These are phyloP conservation scores for Vespertilio murinus DNA, from an alignment of 2,797 vertebrate species.

Conservation along the genomic window DNA sequence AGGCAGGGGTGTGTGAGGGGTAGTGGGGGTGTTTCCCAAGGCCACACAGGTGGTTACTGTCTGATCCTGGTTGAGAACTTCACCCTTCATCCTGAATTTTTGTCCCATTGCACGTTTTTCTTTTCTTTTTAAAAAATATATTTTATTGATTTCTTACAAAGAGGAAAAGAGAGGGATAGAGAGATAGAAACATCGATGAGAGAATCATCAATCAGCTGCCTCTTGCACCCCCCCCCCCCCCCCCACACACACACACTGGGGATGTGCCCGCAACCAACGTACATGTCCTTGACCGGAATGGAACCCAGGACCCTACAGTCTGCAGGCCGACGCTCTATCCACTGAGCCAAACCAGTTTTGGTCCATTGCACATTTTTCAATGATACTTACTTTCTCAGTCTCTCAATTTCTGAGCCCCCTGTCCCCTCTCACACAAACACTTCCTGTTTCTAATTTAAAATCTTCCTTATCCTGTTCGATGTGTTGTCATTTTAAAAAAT, in stretches of 20 bases:
- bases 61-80: neutral
- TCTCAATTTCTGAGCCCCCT: neutral
- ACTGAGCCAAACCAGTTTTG: neutral
- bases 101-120: neutral
- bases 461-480: neutral
- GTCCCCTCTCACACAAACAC: accelerated
- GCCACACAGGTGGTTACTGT: neutral
- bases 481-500: too few species aligned
- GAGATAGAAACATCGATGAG: too few species aligned
- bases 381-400: neutral
- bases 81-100: neutral
- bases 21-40: neutral
- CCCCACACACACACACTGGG: too few species aligned
- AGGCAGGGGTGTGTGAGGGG: neutral
- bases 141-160: too few species aligned
- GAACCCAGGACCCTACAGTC: too few species aligned
- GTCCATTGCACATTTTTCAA: neutral
- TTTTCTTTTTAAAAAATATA: too few species aligned
- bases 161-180: too few species aligned
- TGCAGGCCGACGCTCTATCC: too few species aligned
- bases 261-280: too few species aligned
- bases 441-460: neutral
- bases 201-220: too few species aligned
- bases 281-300: too few species aligned
- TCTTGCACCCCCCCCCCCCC: too few species aligned